Conservation (phyloP, 1,140 invertebrate species). For the Rhynchophorus ferrugineus region DNA sequence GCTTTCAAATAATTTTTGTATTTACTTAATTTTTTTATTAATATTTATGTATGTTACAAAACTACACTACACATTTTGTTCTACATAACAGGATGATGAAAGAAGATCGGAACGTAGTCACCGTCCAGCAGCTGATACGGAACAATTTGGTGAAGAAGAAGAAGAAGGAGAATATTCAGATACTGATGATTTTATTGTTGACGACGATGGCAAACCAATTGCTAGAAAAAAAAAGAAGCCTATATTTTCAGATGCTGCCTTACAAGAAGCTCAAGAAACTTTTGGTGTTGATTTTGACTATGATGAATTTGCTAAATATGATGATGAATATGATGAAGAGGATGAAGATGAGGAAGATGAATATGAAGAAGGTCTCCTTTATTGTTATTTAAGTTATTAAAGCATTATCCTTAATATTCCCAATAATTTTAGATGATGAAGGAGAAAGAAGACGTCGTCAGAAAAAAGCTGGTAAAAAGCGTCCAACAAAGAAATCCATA, state of each 20-base stretch:
- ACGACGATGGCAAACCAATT: slow-evolving; percentile 90
- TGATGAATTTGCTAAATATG: slow-evolving; percentile 88
- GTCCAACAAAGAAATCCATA: slow-evolving; percentile 80
- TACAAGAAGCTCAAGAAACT: slow-evolving; percentile 98
- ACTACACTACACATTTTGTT: no score
- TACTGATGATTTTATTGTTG: slow-evolving; percentile 95
- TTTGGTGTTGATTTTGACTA: slow-evolving; percentile 99
- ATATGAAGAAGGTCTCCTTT: slow-evolving; percentile 31
- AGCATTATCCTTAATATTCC: background rate
- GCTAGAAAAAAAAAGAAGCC: slow-evolving; percentile 77
- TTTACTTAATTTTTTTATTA: no score
- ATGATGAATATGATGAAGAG: slow-evolving; percentile 77
- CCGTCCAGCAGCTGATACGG: slow-evolving; percentile 55
- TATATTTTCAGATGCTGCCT: slow-evolving; percentile 83
- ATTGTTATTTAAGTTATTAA: background rate
- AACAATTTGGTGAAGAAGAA: slow-evolving; percentile 66
- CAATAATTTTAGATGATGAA: slow-evolving; percentile 16
- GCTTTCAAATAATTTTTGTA: no score
- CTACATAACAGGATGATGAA: slow-evolving; percentile 64
- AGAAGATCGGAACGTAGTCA: slow-evolving; percentile 60
- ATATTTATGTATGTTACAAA: no score
- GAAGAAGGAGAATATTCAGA: slow-evolving; percentile 72
- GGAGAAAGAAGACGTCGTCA: slow-evolving; percentile 42
- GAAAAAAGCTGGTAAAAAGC: slow-evolving; percentile 70
- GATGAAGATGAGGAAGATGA: slow-evolving; percentile 61